Conservation (phyloP, 2,797 vertebrate species). For the Euthynnus affinis region DNA sequence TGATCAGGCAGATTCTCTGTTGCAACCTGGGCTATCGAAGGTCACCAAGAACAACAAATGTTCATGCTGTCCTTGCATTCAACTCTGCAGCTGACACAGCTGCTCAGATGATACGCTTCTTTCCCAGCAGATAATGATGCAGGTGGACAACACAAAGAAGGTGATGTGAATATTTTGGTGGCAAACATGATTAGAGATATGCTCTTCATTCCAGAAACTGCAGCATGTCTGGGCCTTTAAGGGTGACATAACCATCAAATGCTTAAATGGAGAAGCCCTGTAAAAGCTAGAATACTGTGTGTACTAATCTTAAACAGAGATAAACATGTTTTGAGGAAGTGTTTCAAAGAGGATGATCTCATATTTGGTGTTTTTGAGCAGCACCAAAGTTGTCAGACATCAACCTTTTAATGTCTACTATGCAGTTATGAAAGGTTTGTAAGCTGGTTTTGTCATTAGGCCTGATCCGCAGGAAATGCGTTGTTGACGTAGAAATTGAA, state of each 20-base stretch:
- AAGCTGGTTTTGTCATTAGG: too few relatives aligned
- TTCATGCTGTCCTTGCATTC: background rate
- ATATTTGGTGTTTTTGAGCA: too few relatives aligned
- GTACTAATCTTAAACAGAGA: too few relatives aligned
- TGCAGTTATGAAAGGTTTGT: too few relatives aligned
- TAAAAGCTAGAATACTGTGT: background rate
- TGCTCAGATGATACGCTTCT: conserved; percentile 3
- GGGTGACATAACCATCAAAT: background rate
- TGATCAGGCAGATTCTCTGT: background rate
- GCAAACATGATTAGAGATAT: conserved; percentile 4
- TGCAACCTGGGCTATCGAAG: background rate
- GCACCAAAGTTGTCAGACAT: too few relatives aligned
- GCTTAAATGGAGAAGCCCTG: background rate
- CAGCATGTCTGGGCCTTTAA: background rate
- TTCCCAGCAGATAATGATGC: conserved; percentile 32
- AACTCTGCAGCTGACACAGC: background rate
- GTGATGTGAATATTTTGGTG: background rate
- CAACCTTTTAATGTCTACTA: too few relatives aligned
- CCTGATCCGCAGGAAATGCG: too few relatives aligned
- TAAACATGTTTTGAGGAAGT: too few relatives aligned
- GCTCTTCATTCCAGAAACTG: background rate
- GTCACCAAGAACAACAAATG: background rate
- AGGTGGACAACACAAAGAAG: conserved; percentile 15
- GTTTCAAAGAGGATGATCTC: too few relatives aligned
- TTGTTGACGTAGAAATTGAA: too few relatives aligned